Evolutionary conservation across 2,888 invertebrate genomes (phyloP).

Genomic region (Microchrysa polita): DNA sequence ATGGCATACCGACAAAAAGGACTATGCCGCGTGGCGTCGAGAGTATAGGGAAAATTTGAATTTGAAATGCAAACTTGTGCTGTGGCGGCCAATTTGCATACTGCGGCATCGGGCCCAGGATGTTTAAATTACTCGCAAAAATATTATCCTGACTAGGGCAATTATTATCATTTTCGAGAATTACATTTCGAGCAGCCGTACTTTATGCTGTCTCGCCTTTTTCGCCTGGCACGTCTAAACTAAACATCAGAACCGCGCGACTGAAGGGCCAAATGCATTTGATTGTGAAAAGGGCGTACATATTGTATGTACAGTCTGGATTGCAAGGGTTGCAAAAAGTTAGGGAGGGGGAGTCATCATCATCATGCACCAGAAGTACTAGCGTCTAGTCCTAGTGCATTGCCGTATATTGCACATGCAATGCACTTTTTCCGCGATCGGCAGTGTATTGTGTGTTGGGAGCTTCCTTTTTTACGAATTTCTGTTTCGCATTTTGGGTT

Average conservation of each 20-base stretch:
- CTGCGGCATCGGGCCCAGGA: conserved; percentile 45
- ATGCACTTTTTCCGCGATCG: conserved; percentile 26
- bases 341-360: conserved; percentile 10
- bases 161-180: conserved; percentile 45
- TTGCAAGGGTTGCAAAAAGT: no score
- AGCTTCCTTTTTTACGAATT: conserved; percentile 9
- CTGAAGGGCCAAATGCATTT: conserved; percentile 20
- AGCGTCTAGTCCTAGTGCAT: background rate
- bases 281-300: conserved; percentile 12
- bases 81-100: conserved; percentile 46
- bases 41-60: conserved; percentile 15
- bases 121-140: conserved; percentile 48
- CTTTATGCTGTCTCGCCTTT: conserved; percentile 19
- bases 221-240: conserved; percentile 5
- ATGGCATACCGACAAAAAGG: conserved; percentile 16
- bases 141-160: conserved; percentile 46
- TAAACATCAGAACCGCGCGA: no score
- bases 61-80: conserved; percentile 42
- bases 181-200: conserved; percentile 26
- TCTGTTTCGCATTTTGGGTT: background rate
- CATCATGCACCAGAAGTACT: background rate
- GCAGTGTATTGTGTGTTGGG: background rate
- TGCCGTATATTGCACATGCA: background rate
- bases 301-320: background rate
- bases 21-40: background rate